phyloP scores from a whole-genome alignment of 53 echinoderm and acorn worm genomes.

The Arbacia lixula region DNA sequence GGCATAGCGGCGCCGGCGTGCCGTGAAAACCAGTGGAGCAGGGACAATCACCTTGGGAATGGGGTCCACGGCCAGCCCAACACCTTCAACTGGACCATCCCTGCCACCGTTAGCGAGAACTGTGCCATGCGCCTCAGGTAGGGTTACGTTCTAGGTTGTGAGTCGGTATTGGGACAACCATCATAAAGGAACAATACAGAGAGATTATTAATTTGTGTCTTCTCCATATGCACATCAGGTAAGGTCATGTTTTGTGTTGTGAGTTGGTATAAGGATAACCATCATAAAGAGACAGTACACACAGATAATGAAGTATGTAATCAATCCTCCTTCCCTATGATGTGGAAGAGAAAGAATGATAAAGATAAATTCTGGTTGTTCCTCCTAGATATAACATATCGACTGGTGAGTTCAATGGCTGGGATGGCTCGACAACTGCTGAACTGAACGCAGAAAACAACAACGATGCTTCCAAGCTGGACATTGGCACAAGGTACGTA shows the following conservation, averaged over 20 bases:
- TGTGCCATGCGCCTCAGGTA: constrained; percentile 92
- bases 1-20: constrained; percentile 89
- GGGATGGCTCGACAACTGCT: constrained; percentile 78
- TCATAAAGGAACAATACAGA: too few species aligned
- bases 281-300: too few species aligned
- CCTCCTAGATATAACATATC: constrained; percentile 94
- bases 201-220: too few species aligned
- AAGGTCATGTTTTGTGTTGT: too few species aligned
- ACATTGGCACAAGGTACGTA: constrained; percentile 68
- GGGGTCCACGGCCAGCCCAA: constrained; percentile 85
- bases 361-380: too few species aligned
- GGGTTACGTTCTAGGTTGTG: too few species aligned
- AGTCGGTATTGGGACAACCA: too few species aligned
- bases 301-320: too few species aligned
- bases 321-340: too few species aligned
- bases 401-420: constrained; percentile 93
- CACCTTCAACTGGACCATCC: constrained; percentile 94
- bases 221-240: too few species aligned
- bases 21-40: constrained; percentile 83
- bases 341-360: too few species aligned
- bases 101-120: constrained; percentile 78
- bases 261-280: too few species aligned
- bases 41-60: constrained; percentile 98
- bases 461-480: constrained; percentile 56
- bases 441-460: constrained; percentile 77